Evolutionary conservation across 2,113 vertebrate species (phyloP).

Genomic region (Crotalus helleri): DNA sequence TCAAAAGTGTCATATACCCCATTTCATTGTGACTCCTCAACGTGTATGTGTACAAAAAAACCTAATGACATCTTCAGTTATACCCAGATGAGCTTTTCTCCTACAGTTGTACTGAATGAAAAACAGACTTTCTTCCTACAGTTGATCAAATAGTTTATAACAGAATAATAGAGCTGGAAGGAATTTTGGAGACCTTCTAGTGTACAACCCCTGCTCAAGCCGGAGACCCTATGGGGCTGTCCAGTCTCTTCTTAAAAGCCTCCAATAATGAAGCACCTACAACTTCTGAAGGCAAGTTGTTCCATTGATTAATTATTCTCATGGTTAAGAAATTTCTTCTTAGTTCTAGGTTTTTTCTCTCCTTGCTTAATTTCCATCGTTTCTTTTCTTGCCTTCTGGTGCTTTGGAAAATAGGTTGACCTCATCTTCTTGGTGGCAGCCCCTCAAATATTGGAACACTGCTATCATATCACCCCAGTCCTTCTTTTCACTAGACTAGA

Average conservation of each 20-base stretch:
- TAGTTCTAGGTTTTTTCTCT: not conserved
- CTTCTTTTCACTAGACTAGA: not conserved
- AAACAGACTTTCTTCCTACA: not conserved
- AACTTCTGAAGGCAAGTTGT: not conserved
- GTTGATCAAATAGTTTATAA: not conserved
- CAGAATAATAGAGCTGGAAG: not conserved
- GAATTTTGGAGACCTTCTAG: not conserved
- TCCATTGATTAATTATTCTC: not conserved
- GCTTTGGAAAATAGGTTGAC: not conserved
- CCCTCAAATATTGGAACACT: not conserved
- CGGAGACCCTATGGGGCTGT: not conserved
- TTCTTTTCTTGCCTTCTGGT: not conserved
- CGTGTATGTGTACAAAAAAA: not conserved
- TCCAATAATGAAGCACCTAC: not conserved
- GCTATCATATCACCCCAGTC: not conserved
- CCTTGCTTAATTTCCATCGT: not conserved
- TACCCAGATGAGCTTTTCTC: not conserved
- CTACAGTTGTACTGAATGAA: not conserved
- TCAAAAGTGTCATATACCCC: not conserved
- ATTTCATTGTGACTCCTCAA: not conserved
- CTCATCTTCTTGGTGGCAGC: not conserved
- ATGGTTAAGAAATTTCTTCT: not conserved
- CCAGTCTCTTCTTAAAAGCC: not conserved
- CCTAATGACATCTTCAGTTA: not conserved
- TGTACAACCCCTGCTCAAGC: too few species aligned